Conservation (phyloP, 2,797 vertebrate species). For the Enteromius fasciolatus region DNA sequence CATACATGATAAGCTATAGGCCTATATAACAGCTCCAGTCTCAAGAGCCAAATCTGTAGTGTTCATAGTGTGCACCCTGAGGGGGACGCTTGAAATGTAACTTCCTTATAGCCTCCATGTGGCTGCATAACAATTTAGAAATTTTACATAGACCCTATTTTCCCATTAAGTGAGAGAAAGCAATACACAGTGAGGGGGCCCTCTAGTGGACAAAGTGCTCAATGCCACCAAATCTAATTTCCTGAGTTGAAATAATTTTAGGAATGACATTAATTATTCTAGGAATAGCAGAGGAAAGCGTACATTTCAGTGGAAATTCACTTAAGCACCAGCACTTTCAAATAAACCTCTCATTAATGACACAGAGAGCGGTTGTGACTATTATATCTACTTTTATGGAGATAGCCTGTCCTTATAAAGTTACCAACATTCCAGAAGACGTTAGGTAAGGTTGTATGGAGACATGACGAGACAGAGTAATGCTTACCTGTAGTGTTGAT, state of each 20-base stretch:
- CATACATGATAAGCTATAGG: not conserved
- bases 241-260: slow-evolving; percentile 54
- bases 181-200: slow-evolving; percentile 62
- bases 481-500: slow-evolving; percentile 96
- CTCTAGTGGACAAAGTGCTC: slow-evolving; percentile 70
- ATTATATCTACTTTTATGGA: not conserved
- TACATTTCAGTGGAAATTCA: slow-evolving; percentile 36
- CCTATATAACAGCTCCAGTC: not conserved
- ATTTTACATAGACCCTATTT: slow-evolving; percentile 33
- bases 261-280: slow-evolving; percentile 40
- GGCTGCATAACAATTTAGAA: slow-evolving; percentile 32
- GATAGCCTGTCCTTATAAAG: not conserved
- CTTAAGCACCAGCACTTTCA: slow-evolving; percentile 47
- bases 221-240: slow-evolving; percentile 48
- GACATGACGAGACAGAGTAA: no score
- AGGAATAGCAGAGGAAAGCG: not conserved
- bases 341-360: slow-evolving; percentile 46
- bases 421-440: not conserved
- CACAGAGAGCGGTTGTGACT: slow-evolving; percentile 37
- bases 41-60: not conserved
- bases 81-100: not conserved
- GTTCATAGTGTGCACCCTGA: not conserved
- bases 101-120: not conserved
- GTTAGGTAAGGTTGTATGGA: not conserved
- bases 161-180: not conserved